Evolutionary conservation across 2,797 vertebrate genomes (phyloP), one percentile per base, ranked within the genome.

Genomic region (Loris lydekkerianus): DNA sequence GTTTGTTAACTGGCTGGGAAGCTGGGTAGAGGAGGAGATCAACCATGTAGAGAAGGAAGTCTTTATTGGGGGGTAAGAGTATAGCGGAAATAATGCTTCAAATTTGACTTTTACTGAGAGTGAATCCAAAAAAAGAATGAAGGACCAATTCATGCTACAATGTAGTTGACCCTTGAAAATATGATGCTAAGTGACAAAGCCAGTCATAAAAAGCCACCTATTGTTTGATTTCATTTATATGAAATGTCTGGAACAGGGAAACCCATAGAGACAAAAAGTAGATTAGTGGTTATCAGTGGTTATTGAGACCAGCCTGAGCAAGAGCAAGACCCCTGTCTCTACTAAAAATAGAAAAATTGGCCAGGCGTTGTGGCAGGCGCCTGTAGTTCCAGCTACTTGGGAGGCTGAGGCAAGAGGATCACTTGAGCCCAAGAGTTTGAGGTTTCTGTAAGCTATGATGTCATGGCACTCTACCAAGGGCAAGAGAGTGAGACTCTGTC

Each of bases 1-100:
- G 82, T 80, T 88, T 61, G 72, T 90, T 58, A 11, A 18, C 46
- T 87, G 14, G 13, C 63, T 93, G 89, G 89, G 63, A 95, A 78
- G 76, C 69, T 90, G 63, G 75, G 23, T 86, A 67, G 69, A 77
- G 67, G 53, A 61, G 77, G 49, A 85, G 18, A 93, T 86, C 40
- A 86, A 82, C 61, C 43, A 92, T 53, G 56, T 82, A 49, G 69
- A 91, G 67, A 60, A 60, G 56, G 11, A 96, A 58, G 46, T 67
- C 78, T 14, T 8, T 49, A 67, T 58, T 81, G 31, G 49, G 43
- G 34, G 53, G 4, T 58, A 8, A 5, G n/a, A 25, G 18, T 65
- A 10, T 72, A 46, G n/a, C 72, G 10, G 85, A 92, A 76, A 83
- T 67, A 61, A 70, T 60, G 37, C 67, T 61, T 96, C 37, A 80